Evolutionary conservation across 2,113 vertebrate species (phyloP), one percentile per base, ranked within the genome.

Genomic region (Tylochromis polylepis): DNA sequence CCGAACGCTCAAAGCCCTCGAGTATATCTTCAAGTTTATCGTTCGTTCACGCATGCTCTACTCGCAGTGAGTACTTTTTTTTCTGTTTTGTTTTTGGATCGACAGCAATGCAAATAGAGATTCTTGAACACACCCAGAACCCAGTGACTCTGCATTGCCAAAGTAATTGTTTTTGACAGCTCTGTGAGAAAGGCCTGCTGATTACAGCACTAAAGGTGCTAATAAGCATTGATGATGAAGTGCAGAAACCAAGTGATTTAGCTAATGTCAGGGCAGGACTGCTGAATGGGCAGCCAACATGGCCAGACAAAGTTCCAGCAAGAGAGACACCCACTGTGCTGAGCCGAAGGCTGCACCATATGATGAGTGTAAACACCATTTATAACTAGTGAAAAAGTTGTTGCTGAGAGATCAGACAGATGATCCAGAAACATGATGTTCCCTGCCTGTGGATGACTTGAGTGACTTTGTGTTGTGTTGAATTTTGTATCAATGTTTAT

Each of bases 21-120:
- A 99, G 93, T 99, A 99, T 89, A 97, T 99, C 92, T 99, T 99
- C 96, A 99, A 99, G 95, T 99, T 99, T 96, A 99, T 99, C 80
- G 98, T 99, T 79, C 97, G 98, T 85, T 99, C 98, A 6, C 97
- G 98, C 87, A 98, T 97, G 85, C 97, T 99, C 89, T 99, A 98
- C 95, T 98, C 98, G 82, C 98, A 99, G 98, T 99, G 94, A 98
- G 99, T 98, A 89, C 77, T 51, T 81, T 77, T 82, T 79, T n/a
- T 20, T 67, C 12, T 67, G 56, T 60, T 81, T 29, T 16, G 41
- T 60, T 88, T 82, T 59, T 72, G 27, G 22, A 55, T 43, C 11
- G 43, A 43, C 10, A 27, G 46, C 6, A 11, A 82, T 81, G 78
- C 41, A 87, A 84, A 81, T 27, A 79, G 4, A 88, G 5, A 59